Evolutionary conservation across 2,113 vertebrate species (phyloP).

Genomic region (Acrocephalus arundinaceus): DNA sequence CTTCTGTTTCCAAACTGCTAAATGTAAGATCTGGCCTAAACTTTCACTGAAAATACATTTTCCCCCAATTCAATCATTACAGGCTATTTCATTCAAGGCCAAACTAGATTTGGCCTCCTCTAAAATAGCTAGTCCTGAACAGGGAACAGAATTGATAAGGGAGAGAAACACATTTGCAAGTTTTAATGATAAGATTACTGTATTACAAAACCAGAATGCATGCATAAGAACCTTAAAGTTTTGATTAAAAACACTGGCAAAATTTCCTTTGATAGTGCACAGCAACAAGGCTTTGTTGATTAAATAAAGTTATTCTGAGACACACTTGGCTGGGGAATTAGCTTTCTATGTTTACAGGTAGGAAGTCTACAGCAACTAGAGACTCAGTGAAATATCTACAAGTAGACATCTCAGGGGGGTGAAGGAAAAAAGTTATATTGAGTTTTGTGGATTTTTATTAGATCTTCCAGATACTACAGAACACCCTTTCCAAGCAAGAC

Average conservation of each 20-base stretch:
- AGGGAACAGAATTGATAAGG: not conserved
- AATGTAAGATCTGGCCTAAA: not conserved
- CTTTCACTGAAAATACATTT: not conserved
- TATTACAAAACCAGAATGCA: not conserved
- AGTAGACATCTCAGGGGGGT: not conserved
- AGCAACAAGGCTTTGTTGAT: not conserved
- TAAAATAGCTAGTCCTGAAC: not conserved
- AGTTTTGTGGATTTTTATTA: not conserved
- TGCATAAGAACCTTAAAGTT: not conserved
- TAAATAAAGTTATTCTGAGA: not conserved
- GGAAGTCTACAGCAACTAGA: not conserved
- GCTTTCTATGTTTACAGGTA: not conserved
- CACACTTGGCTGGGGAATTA: not conserved
- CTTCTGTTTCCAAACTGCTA: not conserved
- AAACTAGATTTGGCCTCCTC: slow-evolving; percentile 5
- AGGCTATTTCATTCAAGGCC: not conserved
- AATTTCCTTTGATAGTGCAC: not conserved
- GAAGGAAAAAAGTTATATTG: not conserved
- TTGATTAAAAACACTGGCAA: not conserved
- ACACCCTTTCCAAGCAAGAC: not conserved
- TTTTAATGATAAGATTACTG: not conserved
- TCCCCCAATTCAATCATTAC: not conserved
- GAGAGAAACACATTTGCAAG: not conserved
- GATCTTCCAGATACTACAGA: not conserved
- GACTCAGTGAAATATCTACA: not conserved